These are phyloP conservation scores for Phrynosoma blainvillii DNA, from an alignment of 2,113 vertebrate species.

Conservation along the genomic window DNA sequence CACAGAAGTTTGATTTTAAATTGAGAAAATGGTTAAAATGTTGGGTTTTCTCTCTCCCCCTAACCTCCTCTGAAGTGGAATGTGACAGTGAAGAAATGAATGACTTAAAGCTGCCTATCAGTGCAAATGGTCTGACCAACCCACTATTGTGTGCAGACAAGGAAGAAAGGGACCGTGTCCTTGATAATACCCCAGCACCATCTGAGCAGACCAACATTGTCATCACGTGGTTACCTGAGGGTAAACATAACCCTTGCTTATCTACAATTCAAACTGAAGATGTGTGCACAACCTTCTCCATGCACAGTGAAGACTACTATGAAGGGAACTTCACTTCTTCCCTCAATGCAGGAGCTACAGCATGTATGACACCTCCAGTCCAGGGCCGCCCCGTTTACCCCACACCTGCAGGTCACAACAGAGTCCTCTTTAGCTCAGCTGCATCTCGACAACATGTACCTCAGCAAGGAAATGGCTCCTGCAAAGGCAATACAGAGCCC, in stretches of 20 bases:
- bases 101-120: constrained; percentile 76
- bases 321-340: accelerated
- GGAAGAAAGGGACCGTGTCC: constrained; percentile 66
- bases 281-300: accelerated
- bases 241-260: constrained; percentile 33
- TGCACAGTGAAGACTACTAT: accelerated
- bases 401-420: constrained; percentile 47
- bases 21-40: not conserved
- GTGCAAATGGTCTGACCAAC: constrained; percentile 80
- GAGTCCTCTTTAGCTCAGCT: constrained; percentile 61
- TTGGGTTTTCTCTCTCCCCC: not conserved
- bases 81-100: constrained; percentile 77
- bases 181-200: constrained; percentile 52
- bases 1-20: not conserved
- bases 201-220: constrained; percentile 72
- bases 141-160: constrained; percentile 74
- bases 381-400: constrained; percentile 66
- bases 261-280: not conserved
- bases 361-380: constrained; percentile 16
- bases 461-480: constrained; percentile 60
- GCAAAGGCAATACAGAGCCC: constrained; percentile 65
- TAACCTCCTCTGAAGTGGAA: constrained; percentile 73
- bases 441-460: constrained; percentile 58
- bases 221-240: constrained; percentile 61
- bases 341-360: accelerated